A percentile compares a stretch with the other conserved stretches of the same genome.
Conservation (phyloP, 1,140 invertebrate genomes). For the Idris sp. region DNA sequence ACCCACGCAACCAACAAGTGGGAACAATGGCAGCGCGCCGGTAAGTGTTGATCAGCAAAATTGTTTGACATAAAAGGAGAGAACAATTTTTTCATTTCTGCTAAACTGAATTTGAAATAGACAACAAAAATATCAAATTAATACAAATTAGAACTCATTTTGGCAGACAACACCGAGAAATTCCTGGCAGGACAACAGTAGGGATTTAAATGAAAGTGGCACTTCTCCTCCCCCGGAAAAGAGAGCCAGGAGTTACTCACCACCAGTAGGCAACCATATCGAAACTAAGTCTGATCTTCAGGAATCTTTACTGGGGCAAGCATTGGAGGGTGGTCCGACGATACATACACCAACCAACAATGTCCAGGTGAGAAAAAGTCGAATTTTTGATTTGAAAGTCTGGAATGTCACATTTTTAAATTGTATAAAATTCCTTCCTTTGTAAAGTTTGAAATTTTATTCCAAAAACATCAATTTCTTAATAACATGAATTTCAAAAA, state of each 20-base stretch:
- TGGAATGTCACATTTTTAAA: too few relatives aligned
- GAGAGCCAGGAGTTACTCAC: slow-evolving; percentile 79
- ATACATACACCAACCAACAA: slow-evolving; percentile 77
- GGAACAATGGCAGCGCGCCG: slow-evolving; percentile 75
- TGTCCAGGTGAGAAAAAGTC: slow-evolving; percentile 67
- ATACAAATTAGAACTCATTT: too few relatives aligned
- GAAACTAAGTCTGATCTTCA: slow-evolving; percentile 80
- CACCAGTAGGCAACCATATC: slow-evolving; percentile 76
- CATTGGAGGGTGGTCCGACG: slow-evolving; percentile 83
- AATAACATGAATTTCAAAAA: too few relatives aligned
- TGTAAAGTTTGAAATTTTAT: too few relatives aligned
- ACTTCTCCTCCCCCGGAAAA: slow-evolving; percentile 79
- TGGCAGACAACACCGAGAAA: slow-evolving; percentile 75
- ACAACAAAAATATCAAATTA: too few relatives aligned
- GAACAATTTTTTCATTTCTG: too few relatives aligned
- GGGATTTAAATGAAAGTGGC: slow-evolving; percentile 74
- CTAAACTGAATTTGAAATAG: too few relatives aligned
- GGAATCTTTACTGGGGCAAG: slow-evolving; percentile 85
- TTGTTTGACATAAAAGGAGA: slow-evolving; percentile 19
- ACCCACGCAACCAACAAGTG: slow-evolving; percentile 70
- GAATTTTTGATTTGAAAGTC: too few relatives aligned
- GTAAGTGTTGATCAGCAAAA: slow-evolving; percentile 64
- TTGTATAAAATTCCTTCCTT: too few relatives aligned
- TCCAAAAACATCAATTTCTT: too few relatives aligned
- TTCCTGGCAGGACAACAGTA: slow-evolving; percentile 78